Percentiles rank a stretch among this genome's conserved stretches.
Conservation (phyloP, 2,797 vertebrate genomes). For the Syndactyla subalaris region DNA sequence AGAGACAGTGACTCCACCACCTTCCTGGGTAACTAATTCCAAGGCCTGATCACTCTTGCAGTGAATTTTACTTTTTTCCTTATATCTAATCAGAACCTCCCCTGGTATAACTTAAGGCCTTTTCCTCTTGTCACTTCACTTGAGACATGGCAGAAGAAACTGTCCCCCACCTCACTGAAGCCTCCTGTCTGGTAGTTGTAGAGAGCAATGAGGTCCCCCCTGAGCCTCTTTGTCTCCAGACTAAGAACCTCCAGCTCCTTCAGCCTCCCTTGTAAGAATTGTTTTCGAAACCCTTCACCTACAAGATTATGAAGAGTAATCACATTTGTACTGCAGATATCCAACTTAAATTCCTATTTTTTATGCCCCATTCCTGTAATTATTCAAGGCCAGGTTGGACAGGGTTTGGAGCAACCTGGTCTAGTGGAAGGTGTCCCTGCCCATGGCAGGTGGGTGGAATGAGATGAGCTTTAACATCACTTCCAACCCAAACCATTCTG, state of each 20-base stretch:
- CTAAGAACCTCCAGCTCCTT: not conserved
- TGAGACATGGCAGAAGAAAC: rapidly evolving
- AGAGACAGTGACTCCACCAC: not conserved
- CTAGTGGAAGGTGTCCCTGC: not conserved
- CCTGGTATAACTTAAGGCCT: not conserved
- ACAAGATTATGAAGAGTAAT: not conserved
- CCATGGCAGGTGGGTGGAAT: not conserved
- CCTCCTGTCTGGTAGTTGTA: not conserved
- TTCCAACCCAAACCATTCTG: not conserved
- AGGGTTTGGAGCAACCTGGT: not conserved
- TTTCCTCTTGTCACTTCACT: not conserved
- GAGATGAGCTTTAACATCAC: not conserved
- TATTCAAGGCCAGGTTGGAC: rapidly evolving
- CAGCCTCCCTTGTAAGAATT: not conserved
- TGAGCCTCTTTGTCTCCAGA: not conserved
- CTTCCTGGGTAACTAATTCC: not conserved
- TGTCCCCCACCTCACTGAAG: not conserved
- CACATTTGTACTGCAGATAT: not conserved
- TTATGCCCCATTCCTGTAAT: no score
- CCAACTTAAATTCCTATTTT: not conserved
- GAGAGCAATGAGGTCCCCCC: not conserved
- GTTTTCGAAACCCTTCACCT: not conserved
- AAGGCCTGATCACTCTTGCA: rapidly evolving
- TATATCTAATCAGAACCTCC: not conserved
- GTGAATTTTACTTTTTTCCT: not conserved